phyloP scores from a whole-genome alignment of 2,797 vertebrate genomes.

The Cryptoprocta ferox region DNA sequence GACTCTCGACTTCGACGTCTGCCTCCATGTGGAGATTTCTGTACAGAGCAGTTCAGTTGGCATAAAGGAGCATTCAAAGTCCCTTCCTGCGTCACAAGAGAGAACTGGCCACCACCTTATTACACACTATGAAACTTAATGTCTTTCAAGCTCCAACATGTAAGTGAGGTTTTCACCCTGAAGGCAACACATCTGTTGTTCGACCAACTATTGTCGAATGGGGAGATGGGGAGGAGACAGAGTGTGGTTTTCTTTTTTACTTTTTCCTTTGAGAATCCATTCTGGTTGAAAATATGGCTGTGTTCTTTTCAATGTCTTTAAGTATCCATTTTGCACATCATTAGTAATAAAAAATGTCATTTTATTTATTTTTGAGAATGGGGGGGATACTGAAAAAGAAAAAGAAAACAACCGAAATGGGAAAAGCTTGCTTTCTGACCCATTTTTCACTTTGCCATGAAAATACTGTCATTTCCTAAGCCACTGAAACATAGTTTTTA shows the following conservation, averaged over 20 bases:
- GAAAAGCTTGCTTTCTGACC: not conserved
- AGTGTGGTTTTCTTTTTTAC: not conserved
- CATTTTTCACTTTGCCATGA: not conserved
- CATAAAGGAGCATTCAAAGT: not conserved
- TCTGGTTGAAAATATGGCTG: not conserved
- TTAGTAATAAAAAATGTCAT: not conserved
- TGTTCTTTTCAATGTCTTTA: not conserved
- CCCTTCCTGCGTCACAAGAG: not conserved
- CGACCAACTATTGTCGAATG: not conserved
- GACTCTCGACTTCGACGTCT: not conserved
- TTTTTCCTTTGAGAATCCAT: not conserved
- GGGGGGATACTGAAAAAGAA: not conserved
- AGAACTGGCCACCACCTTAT: not conserved
- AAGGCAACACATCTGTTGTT: not conserved
- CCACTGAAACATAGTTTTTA: too few species aligned
- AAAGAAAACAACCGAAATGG: not conserved
- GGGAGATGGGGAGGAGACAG: not conserved
- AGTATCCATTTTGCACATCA: not conserved
- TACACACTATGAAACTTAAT: not conserved
- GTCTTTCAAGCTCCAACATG: not conserved
- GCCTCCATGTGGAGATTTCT: not conserved
- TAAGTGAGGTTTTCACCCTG: not conserved
- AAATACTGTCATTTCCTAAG: not conserved
- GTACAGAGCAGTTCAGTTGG: not conserved
- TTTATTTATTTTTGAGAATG: conserved; percentile 31